Evolutionary conservation across 2,113 vertebrate species (phyloP).

Genomic region (Fulmarus glacialis): DNA sequence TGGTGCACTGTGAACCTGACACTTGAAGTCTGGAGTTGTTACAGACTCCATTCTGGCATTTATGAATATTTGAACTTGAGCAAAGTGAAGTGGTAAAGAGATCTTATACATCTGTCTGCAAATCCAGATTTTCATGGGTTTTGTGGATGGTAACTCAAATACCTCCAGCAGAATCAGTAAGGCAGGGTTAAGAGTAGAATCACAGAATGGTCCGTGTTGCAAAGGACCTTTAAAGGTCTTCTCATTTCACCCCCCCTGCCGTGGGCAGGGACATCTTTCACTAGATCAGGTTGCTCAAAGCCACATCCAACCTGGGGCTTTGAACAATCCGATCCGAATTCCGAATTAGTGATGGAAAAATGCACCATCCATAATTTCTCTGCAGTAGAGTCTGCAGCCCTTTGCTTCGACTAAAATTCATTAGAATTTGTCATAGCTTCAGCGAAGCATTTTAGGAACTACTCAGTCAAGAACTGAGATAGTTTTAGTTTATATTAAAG

Average conservation of each 20-base stretch:
- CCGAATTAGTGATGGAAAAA: not conserved
- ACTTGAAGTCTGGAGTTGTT: not conserved
- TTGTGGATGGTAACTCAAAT: not conserved
- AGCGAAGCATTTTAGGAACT: not conserved
- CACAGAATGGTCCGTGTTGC: not conserved
- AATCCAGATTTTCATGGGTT: not conserved
- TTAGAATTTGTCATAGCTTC: not conserved
- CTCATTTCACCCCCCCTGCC: rapidly evolving
- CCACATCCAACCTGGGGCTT: not conserved
- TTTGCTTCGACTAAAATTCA: not conserved
- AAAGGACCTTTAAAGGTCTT: not conserved
- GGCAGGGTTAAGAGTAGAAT: not conserved
- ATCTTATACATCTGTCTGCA: not conserved
- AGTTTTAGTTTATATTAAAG: not conserved
- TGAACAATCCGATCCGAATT: not conserved
- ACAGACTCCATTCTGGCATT: not conserved
- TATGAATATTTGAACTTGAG: not conserved
- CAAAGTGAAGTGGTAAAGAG: not conserved
- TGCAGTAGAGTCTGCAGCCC: not conserved
- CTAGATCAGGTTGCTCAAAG: not conserved
- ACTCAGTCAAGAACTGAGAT: not conserved
- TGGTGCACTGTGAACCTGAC: rapidly evolving
- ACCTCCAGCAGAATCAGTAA: not conserved
- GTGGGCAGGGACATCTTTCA: not conserved
- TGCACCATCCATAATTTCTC: not conserved